Evolutionary conservation across 2,888 invertebrate species (phyloP).

Genomic region (Acrobasis consociella): DNA sequence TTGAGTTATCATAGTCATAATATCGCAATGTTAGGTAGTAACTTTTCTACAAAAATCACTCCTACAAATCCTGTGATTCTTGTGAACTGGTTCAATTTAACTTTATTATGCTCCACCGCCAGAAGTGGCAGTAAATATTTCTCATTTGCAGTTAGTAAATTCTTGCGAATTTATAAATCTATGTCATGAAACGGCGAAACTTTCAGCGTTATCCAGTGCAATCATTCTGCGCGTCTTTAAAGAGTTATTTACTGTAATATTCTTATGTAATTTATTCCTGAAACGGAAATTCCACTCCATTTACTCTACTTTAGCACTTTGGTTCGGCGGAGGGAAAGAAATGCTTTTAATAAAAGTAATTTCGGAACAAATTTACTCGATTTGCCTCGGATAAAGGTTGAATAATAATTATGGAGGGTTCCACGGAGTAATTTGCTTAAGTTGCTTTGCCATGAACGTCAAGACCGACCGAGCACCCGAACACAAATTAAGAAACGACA

Average conservation of each 20-base stretch:
- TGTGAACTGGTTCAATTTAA: background rate
- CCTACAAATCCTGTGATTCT: too few species aligned
- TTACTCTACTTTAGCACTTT: conserved; percentile 76
- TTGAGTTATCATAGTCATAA: too few species aligned
- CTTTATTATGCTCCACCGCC: background rate
- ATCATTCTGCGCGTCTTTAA: conserved; percentile 43
- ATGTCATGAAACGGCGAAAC: conserved; percentile 13
- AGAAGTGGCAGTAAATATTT: conserved; percentile 6
- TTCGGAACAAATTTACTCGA: conserved; percentile 73
- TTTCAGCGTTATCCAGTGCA: conserved; percentile 25
- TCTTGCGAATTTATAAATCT: conserved; percentile 18
- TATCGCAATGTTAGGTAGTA: too few species aligned
- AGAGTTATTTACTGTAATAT: conserved; percentile 65
- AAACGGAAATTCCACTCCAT: conserved; percentile 76
- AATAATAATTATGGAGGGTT: conserved; percentile 68
- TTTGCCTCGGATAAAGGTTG: conserved; percentile 70
- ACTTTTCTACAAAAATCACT: too few species aligned
- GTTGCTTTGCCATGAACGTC: conserved; percentile 50
- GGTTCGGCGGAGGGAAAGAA: conserved; percentile 70
- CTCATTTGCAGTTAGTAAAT: conserved; percentile 22
- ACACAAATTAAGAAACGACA: conserved; percentile 15
- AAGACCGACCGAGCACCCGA: conserved; percentile 33
- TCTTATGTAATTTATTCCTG: conserved; percentile 69
- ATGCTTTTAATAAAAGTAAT: conserved; percentile 79
- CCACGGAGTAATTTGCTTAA: conserved; percentile 61